Evolutionary conservation across 1,140 invertebrate genomes (phyloP), one percentile per base, ranked within the genome.

Genomic region (Drosophila ficusphila): DNA sequence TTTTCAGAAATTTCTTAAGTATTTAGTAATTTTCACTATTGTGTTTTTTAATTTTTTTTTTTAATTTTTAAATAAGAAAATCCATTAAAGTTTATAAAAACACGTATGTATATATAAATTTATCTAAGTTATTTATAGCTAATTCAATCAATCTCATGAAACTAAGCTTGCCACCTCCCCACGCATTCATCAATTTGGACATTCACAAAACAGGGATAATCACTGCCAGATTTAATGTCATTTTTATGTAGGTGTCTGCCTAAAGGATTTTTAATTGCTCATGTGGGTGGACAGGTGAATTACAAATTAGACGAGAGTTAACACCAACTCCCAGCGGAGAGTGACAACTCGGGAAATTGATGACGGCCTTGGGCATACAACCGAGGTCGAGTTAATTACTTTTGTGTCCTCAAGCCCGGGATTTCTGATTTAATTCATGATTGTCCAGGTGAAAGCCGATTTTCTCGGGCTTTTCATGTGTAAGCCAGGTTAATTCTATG

Each of bases 221-320:
- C 81, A 64, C 56, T 25, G 39, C 52, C 69, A 79, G 79, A 79
- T 76, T 85, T 85, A 85, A 85, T 85, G 79, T 57, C 65, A 86
- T 79, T 85, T 85, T 85, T 85, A 85, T 86, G 81, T 79, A 52
- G 51, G 65, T 86, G 81, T 79, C 53, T 46, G 65, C 72, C 71
- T 76, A 85, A 83, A 86, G 79, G 79, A 85, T 85, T 85, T 85
- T 85, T 85, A 85, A 85, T 85, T 85, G 79, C 72, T 39, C 36
- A n/a, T 60, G 21, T 41, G 39, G 47, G 58, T 16, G 49, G 31
- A 38, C 76, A 85, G 76, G 61, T 85, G 79, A 60, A 54, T 54
- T 44, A 54, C 65, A 85, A 79, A 86, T 85, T 79, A 76, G 71
- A 79, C 70, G 51, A 71, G 69, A 85, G 72, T 83, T 85, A 70